These are phyloP conservation scores for Bathynomus jamesi DNA, from an alignment of 1,140 invertebrate genomes.

Conservation along the genomic window DNA sequence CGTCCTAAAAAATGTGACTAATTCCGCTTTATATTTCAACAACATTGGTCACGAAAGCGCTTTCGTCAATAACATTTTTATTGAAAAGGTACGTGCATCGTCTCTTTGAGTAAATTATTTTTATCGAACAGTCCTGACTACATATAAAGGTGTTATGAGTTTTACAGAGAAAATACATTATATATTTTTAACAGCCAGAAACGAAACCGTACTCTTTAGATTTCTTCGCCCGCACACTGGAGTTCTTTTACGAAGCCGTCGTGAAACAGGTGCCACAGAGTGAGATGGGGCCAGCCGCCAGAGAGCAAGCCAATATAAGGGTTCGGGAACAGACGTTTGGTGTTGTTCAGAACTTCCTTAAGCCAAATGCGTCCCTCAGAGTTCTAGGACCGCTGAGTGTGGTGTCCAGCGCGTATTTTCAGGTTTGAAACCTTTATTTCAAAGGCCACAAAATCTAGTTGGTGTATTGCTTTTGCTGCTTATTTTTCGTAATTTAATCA, in stretches of 20 bases:
- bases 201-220: not conserved
- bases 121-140: no score
- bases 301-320: not conserved
- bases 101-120: no score
- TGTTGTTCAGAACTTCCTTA: not conserved
- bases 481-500: no score
- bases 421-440: no score
- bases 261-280: not conserved
- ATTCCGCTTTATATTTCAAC: not conserved
- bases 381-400: slow-evolving; percentile 3
- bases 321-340: slow-evolving; percentile 1
- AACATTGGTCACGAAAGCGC: not conserved
- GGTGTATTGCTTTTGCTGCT: no score
- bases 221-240: slow-evolving; percentile 1
- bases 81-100: not conserved
- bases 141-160: no score
- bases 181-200: not conserved
- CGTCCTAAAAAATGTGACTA: slow-evolving; percentile 13
- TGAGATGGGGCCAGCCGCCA: not conserved
- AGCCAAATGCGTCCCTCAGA: not conserved
- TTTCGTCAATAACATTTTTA: slow-evolving; percentile 1
- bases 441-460: no score
- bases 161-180: no score
- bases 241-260: slow-evolving; percentile 5
- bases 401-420: slow-evolving; percentile 4